A percentile compares a stretch with the other conserved stretches of the same genome.
phyloP scores from a whole-genome alignment of 1,140 invertebrate species.

The Drosophila murphyi region DNA sequence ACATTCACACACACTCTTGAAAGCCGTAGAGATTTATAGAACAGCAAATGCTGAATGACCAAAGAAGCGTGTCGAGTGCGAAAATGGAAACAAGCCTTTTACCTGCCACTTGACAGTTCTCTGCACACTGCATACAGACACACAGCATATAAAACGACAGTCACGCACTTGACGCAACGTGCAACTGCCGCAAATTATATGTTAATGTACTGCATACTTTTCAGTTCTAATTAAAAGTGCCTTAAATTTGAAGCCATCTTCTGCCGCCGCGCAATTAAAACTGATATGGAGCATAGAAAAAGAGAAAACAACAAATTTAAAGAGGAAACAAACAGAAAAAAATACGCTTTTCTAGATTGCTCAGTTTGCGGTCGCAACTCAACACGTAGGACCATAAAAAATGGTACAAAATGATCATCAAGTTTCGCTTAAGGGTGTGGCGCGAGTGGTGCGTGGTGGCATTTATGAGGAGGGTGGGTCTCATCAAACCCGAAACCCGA shows the following conservation, averaged over 20 bases:
- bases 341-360: constrained; percentile 15
- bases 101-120: constrained; percentile 27
- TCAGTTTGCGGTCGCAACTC: constrained; percentile 7
- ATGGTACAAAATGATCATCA: constrained; percentile 46
- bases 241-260: constrained; percentile 15
- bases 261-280: constrained; percentile 46
- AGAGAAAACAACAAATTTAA: background rate
- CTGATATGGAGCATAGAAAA: constrained; percentile 5
- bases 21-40: constrained; percentile 60
- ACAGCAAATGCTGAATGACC: background rate
- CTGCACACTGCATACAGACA: background rate
- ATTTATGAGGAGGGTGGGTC: constrained; percentile 10
- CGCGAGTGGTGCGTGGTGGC: constrained; percentile 31
- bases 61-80: constrained; percentile 4
- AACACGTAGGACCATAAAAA: constrained; percentile 46
- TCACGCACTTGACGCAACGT: constrained; percentile 67
- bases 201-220: constrained; percentile 36
- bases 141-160: constrained; percentile 29
- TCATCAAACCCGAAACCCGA: constrained; percentile 17
- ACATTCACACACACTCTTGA: constrained; percentile 8
- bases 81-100: constrained; percentile 40
- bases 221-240: constrained; percentile 43
- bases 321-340: background rate
- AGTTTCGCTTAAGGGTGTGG: background rate
- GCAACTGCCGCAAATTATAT: constrained; percentile 61